Base-by-base conservation (phyloP, 2,888 invertebrate species). In the Heliconius ismenius region DNA sequence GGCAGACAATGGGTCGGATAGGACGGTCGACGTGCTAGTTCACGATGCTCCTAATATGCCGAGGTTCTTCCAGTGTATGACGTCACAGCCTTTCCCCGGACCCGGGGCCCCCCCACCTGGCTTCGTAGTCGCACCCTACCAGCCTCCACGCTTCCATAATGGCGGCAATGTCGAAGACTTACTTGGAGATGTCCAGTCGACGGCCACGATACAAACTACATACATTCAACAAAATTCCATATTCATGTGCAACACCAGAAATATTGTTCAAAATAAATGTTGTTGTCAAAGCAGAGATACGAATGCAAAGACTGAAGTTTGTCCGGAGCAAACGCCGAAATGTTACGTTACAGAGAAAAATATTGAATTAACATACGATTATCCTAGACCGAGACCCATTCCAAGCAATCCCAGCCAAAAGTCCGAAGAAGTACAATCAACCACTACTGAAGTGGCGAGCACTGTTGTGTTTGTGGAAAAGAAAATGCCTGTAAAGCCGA, bases 141-240 rank as follows among this genome's bases (percentile, higher is more conserved):
- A 90, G 83, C 83, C 90, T 1, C 91, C 90, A 74, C 87, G 91
- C 63, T 94, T 94, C 86, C 92, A 92, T 83, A 95, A 94, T 36
- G 95, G 95, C 18, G 96, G 96, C 0, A 96, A 96, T 84, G 90
- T 96, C 63, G 96, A 96, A 82, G 96, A 96, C 79, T 89, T 96
- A 65, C 89, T 96, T 0, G 95, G 96, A 77, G 96, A 96, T 79
- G 96, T 96, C 10, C 96, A 96, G 85, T 94, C 95, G 1, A 81
- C 93, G 0, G 76, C 82, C 2, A 86, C 89, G 0, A 90, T 93
- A 81, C 93, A 93, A 78, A 92, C 93, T 4, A 93, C 93, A 1
- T 91, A 86, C 81, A 93, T 94, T 75, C 93, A 94, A 82, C 93
- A 94, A 80, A 94, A 94, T 81, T 94, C 94, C 0, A 91, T 93